Evolutionary conservation across 2,888 invertebrate species (phyloP), one percentile per base, ranked within the genome.

Genomic region (Polia nebulosa): DNA sequence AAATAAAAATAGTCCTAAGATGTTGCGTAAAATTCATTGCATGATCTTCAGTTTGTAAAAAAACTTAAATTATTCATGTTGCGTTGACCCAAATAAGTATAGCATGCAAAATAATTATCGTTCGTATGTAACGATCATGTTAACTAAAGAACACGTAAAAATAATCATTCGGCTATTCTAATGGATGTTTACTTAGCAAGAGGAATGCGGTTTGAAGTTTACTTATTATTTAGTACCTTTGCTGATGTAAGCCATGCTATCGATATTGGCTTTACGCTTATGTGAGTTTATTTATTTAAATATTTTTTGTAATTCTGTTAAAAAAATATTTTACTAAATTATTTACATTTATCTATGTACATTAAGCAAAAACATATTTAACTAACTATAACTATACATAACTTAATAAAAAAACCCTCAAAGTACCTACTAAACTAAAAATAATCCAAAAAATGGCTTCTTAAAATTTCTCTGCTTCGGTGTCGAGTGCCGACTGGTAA

Each of bases 191-290:
- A 77, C 68, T 73, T 70, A 77, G 22, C 49, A 27, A 36, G 8
- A 66, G 56, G 62, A 74, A 71, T 74, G 61, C 17, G 61, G 67
- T 61, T 61, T 51, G 32, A 55, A 51, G 62, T 72, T 57, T 63
- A 80, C 49, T 62, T 57, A 72, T 68, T 75, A 65, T 65, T 73
- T 78, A 68, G 68, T 72, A 59, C 7, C 9, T 60, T 53, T 53
- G 49, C 15, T 64, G 44, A 51, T 51, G 51, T 59, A 74, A 74
- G 8, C 3, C 11, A 32, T 34, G 22, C 9, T 36, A 61, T 59
- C 17, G 36, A 59, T 7, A 53, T 49, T 44, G 1, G 11, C 3
- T 41, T 25, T 62, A 56, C 20, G 15, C 20, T 34, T 8, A 41
- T 17, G 17, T 41, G n/a, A 5, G 36, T 15, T n/a, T n/a, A n/a